Percentiles rank a stretch among this genome's conserved stretches.
These are phyloP conservation scores for Zygaena filipendulae DNA, from an alignment of 2,888 invertebrate species.

Conservation along the genomic window DNA sequence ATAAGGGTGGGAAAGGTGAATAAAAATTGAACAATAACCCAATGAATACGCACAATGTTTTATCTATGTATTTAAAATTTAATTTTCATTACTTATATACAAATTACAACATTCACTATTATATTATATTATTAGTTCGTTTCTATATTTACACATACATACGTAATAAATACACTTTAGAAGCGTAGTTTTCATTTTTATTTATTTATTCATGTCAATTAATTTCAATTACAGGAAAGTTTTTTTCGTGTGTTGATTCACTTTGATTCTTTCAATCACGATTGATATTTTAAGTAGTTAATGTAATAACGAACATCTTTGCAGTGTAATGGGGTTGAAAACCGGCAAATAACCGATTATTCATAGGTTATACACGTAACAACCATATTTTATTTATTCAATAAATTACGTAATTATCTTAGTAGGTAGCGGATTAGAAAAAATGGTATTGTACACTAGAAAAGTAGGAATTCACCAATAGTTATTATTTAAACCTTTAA, in stretches of 20 bases:
- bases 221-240: slow-evolving; percentile 60
- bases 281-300: too few relatives aligned
- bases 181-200: slow-evolving; percentile 63
- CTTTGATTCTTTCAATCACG: too few relatives aligned
- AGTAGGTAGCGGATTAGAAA: slow-evolving; percentile 48
- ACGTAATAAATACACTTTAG: slow-evolving; percentile 64
- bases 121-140: slow-evolving; percentile 61
- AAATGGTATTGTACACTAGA: slow-evolving; percentile 53
- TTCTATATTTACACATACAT: slow-evolving; percentile 67
- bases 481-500: slow-evolving; percentile 11
- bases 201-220: slow-evolving; percentile 50
- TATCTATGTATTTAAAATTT: slow-evolving; percentile 70
- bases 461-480: slow-evolving; percentile 29
- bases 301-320: slow-evolving; percentile 38
- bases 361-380: too few relatives aligned
- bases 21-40: too few relatives aligned
- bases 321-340: slow-evolving; percentile 24
- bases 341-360: slow-evolving; percentile 15
- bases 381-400: too few relatives aligned
- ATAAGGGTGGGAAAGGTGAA: too few relatives aligned
- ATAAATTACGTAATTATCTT: too few relatives aligned
- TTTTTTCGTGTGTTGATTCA: too few relatives aligned
- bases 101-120: slow-evolving; percentile 69
- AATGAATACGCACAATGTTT: slow-evolving; percentile 44
- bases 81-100: slow-evolving; percentile 69